Evolutionary conservation across 2,113 vertebrate genomes (phyloP), one percentile per base, ranked within the genome.

Genomic region (Cygnus atratus): DNA sequence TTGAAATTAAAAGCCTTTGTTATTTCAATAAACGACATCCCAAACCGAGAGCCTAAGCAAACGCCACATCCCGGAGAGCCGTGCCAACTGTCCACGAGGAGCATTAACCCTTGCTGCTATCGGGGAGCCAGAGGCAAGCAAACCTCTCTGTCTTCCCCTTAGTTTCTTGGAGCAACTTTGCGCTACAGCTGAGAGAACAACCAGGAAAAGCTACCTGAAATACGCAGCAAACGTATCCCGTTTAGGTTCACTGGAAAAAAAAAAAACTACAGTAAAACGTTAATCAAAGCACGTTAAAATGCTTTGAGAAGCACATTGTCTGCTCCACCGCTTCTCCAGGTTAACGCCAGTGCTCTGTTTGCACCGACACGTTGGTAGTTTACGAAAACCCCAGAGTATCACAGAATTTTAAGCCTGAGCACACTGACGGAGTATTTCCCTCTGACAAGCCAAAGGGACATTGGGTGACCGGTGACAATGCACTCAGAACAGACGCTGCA

Each of bases 151-250:
- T 28, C 43, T 46, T 20, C 41, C 9, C 4, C 37, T 70, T 58
- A 35, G 6, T 14, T 44, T 58, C 29, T 71, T 6, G 28, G 21
- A n/a, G 35, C 0, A 6, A 31, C 29, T 75, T 41, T 35, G 67
- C 61, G 43, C 46, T 72, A 65, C 43, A 67, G 43, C 20, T 11
- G 8, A 63, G 78, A 77, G 5, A 59, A 6, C 4, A 46, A 58
- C 35, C 52, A 80, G 2, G 20, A 61, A 65, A 63, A 72, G 35
- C 50, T 33, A 76, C 17, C 17, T 48, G 44, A 83, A 86, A 70
- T 0, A 10, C 0, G 4, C 13, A 16, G 63, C 16, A 73, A 63
- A 82, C 20, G 5, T 18, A n/a, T 21, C 57, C 6, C 7, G 6
- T 44, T 74, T 33, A 29, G 26, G 28, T 57, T 65, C 43, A 25